Evolutionary conservation across 1,140 invertebrate species (phyloP).

Genomic region (Pseudomyrmex flavicornis): DNA sequence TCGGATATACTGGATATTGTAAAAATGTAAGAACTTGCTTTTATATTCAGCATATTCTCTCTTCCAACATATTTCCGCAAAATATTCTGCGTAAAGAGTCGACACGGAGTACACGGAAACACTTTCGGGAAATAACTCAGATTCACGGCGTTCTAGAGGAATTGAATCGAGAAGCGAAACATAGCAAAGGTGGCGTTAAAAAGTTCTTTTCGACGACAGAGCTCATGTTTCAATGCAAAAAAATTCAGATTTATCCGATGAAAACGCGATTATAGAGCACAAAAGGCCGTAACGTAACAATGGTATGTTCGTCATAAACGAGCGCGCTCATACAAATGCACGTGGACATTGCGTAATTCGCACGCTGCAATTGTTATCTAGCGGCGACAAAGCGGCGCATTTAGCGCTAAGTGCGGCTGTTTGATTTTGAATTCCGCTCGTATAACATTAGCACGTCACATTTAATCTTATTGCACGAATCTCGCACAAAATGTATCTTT

Average conservation of each 20-base stretch:
- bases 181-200: neutral
- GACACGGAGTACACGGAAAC: neutral
- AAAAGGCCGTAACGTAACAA: slow-evolving; percentile 9
- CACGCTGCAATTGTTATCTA: neutral
- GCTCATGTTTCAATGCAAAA: slow-evolving; percentile 2
- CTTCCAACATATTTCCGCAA: neutral
- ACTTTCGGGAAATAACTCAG: neutral
- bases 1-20: neutral
- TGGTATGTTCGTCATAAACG: neutral
- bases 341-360: neutral
- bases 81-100: neutral
- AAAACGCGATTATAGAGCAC: neutral
- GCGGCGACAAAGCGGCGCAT: neutral
- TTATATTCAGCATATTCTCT: neutral
- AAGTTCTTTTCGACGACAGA: neutral
- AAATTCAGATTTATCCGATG: slow-evolving; percentile 5
- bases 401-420: neutral
- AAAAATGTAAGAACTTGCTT: neutral
- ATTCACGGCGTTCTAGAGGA: neutral
- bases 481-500: neutral
- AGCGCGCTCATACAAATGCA: neutral
- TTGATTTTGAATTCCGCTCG: neutral
- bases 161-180: neutral
- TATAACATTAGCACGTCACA: neutral
- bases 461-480: neutral